Evolutionary conservation across 2,888 invertebrate genomes (phyloP).

Genomic region (Artemia sp.): DNA sequence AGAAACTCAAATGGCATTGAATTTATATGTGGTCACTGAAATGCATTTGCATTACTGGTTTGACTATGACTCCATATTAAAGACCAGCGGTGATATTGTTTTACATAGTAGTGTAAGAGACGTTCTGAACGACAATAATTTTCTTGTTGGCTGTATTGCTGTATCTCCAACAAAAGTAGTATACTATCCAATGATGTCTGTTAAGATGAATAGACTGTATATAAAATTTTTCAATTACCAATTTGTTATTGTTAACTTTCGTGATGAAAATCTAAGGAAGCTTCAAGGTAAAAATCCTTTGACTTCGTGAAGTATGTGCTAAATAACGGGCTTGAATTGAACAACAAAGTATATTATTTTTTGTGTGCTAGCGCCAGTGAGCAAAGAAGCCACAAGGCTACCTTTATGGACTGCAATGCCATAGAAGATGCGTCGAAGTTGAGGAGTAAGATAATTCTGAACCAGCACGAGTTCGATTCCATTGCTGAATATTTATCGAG

Average conservation of each 20-base stretch:
- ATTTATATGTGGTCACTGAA: no score
- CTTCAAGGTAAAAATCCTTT: conserved; percentile 12
- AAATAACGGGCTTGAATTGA: background rate
- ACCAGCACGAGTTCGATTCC: background rate
- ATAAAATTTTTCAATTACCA: background rate
- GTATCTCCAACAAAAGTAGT: background rate
- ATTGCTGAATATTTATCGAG: conserved; percentile 15
- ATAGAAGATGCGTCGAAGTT: background rate
- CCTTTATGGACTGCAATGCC: background rate
- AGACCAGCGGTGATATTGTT: no score
- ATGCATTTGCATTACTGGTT: no score
- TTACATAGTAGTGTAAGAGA: no score
- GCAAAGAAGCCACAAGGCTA: conserved; percentile 6
- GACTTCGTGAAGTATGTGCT: conserved; percentile 11
- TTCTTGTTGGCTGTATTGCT: no score
- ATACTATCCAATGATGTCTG: conserved; percentile 12
- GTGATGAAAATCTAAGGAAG: conserved; percentile 14
- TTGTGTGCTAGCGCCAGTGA: conserved; percentile 15
- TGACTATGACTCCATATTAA: no score
- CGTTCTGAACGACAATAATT: no score
- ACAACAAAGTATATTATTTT: background rate
- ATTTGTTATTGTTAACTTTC: conserved; percentile 12
- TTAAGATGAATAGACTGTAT: conserved; percentile 13
- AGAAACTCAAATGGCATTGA: no score
- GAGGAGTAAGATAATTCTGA: conserved; percentile 1